phyloP scores from a whole-genome alignment of 2,113 vertebrate genomes.

The Crotalus viridis region DNA sequence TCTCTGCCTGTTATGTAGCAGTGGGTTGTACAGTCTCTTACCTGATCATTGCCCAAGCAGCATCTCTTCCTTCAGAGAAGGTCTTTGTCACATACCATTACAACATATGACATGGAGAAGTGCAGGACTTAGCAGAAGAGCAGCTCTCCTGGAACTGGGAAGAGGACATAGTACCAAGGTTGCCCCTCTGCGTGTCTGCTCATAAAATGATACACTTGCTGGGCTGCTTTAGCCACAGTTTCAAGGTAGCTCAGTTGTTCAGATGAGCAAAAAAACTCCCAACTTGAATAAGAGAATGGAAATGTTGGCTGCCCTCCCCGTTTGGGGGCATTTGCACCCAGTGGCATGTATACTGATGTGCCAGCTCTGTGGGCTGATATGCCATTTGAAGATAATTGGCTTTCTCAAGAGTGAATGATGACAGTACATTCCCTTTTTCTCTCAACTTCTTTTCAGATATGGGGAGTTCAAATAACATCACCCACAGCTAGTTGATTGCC shows the following conservation, averaged over 20 bases:
- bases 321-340: neutral
- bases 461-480: neutral
- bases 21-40: neutral
- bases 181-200: neutral
- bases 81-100: neutral
- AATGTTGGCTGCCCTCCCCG: neutral
- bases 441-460: neutral
- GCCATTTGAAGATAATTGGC: neutral
- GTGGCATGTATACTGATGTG: neutral
- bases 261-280: neutral
- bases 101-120: neutral
- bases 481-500: neutral
- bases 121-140: neutral
- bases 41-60: neutral
- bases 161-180: neutral
- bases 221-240: neutral
- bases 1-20: neutral
- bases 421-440: neutral
- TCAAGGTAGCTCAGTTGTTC: neutral
- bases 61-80: neutral
- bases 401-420: neutral
- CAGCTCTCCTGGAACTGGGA: neutral
- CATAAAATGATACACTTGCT: neutral
- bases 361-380: neutral
- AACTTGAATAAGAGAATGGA: neutral